These are phyloP conservation scores for Alauda arvensis DNA, from an alignment of 2,797 vertebrate genomes.

Conservation along the genomic window DNA sequence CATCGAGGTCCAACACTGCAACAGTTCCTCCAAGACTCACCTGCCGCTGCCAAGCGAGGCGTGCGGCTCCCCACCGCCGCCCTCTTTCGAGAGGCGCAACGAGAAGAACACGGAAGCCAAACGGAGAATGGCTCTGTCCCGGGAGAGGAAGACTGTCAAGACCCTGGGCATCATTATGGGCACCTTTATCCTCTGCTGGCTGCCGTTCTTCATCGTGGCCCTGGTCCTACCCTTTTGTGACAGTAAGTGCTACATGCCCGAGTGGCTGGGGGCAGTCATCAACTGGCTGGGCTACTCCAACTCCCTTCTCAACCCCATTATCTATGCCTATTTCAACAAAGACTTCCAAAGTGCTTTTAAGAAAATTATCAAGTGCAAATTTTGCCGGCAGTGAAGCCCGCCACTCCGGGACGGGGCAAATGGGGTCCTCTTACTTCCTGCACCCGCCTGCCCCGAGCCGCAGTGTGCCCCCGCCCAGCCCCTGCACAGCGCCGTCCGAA, in stretches of 20 bases:
- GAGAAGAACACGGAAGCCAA: slow-evolving; percentile 85
- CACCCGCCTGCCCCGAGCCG: not conserved
- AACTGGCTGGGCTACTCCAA: slow-evolving; percentile 98
- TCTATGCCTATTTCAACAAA: slow-evolving; percentile 98
- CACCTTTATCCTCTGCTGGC: slow-evolving; percentile 97
- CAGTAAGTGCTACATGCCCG: slow-evolving; percentile 89
- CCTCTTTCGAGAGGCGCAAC: slow-evolving; percentile 77
- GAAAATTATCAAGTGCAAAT: slow-evolving; percentile 96
- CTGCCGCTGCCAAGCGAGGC: slow-evolving; percentile 67
- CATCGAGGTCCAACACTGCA: slow-evolving; percentile 80
- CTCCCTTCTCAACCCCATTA: slow-evolving; percentile 95
- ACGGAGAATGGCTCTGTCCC: slow-evolving; percentile 88
- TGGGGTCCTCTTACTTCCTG: not conserved
- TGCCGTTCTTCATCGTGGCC: slow-evolving; percentile 96
- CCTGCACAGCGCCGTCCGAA: not conserved
- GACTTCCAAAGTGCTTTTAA: slow-evolving; percentile 98
- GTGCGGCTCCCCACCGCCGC: slow-evolving; percentile 58
- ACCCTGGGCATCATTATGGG: slow-evolving; percentile 98
- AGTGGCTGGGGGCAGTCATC: slow-evolving; percentile 86
- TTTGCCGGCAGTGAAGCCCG: slow-evolving; percentile 77
- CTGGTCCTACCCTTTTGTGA: slow-evolving; percentile 93
- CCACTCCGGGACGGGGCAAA: not conserved
- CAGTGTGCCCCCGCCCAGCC: not conserved
- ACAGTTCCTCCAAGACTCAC: slow-evolving; percentile 83
- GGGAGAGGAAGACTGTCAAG: slow-evolving; percentile 95